These are phyloP conservation scores for Taenioides sp. DNA, from an alignment of 2,797 vertebrate genomes.

Conservation along the genomic window DNA sequence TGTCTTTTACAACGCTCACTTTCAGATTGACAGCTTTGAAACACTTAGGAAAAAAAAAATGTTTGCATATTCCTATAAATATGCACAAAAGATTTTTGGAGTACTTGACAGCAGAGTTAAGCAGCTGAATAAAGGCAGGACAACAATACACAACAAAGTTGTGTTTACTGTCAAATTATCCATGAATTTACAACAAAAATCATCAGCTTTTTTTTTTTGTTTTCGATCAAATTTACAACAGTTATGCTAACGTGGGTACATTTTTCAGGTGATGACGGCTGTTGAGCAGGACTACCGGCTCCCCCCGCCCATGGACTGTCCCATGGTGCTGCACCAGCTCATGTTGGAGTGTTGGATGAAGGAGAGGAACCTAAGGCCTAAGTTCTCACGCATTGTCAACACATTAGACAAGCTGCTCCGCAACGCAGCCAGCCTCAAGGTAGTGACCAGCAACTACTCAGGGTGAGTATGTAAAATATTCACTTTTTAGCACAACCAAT, in stretches of 20 bases:
- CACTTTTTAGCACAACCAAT: neutral
- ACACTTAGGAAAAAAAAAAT: constrained; percentile 28
- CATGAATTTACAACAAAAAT: constrained; percentile 26
- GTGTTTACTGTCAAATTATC: constrained; percentile 23
- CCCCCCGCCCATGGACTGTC: constrained; percentile 97
- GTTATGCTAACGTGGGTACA: neutral
- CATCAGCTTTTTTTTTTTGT: too few species aligned
- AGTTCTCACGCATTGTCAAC: constrained; percentile 97
- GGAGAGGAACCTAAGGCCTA: constrained; percentile 94
- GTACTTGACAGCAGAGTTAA: constrained; percentile 43
- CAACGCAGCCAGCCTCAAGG: constrained; percentile 96
- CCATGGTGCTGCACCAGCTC: constrained; percentile 96
- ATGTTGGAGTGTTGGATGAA: constrained; percentile 99
- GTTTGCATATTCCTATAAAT: constrained; percentile 42
- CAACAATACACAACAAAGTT: constrained; percentile 39
- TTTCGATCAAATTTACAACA: neutral
- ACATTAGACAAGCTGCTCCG: constrained; percentile 98
- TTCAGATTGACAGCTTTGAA: constrained; percentile 49
- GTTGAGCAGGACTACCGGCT: constrained; percentile 97
- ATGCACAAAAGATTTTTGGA: constrained; percentile 40
- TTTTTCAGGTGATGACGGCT: constrained; percentile 93
- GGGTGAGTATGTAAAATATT: constrained; percentile 81
- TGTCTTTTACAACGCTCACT: constrained; percentile 57
- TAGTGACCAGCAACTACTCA: constrained; percentile 92
- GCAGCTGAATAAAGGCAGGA: constrained; percentile 37